phyloP scores from a whole-genome alignment of 2,888 invertebrate genomes.

The Terebella lapidaria region DNA sequence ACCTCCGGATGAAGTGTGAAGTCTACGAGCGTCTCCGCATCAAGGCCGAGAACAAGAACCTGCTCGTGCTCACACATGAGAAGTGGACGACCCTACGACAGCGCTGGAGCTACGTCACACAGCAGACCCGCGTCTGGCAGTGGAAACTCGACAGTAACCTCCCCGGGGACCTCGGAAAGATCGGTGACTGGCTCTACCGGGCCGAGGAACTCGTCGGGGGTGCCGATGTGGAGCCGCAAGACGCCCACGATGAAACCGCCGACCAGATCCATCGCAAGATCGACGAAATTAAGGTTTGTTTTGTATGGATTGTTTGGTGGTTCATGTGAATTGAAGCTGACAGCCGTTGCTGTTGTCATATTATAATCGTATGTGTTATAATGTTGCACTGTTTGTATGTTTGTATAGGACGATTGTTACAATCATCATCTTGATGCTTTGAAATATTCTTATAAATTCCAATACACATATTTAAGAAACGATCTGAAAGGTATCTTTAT shows the following conservation, averaged over 20 bases:
- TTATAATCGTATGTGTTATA: no score
- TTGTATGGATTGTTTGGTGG: no score
- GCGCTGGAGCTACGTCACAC: conserved; percentile 76
- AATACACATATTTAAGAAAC: not conserved
- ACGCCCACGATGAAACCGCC: conserved; percentile 63
- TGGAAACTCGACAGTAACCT: conserved; percentile 80
- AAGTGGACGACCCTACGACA: conserved; percentile 79
- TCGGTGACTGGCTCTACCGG: conserved; percentile 85
- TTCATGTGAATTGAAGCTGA: no score
- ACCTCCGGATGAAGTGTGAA: conserved; percentile 69
- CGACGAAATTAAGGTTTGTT: conserved; percentile 61
- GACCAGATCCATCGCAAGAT: conserved; percentile 34
- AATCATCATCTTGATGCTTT: no score
- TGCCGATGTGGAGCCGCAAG: conserved; percentile 8
- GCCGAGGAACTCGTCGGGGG: conserved; percentile 58
- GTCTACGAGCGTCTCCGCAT: conserved; percentile 73
- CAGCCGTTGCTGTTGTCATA: no score
- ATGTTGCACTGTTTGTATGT: no score
- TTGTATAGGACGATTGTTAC: no score
- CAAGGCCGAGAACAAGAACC: conserved; percentile 74
- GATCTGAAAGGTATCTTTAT: no score
- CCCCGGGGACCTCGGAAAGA: conserved; percentile 77
- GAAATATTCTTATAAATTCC: not conserved
- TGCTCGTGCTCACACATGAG: conserved; percentile 75
- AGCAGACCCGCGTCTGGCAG: conserved; percentile 60